Percentiles rank a stretch among this genome's conserved stretches.
Conservation (phyloP, 2,888 invertebrate genomes). For the Mylabris sibirica region DNA sequence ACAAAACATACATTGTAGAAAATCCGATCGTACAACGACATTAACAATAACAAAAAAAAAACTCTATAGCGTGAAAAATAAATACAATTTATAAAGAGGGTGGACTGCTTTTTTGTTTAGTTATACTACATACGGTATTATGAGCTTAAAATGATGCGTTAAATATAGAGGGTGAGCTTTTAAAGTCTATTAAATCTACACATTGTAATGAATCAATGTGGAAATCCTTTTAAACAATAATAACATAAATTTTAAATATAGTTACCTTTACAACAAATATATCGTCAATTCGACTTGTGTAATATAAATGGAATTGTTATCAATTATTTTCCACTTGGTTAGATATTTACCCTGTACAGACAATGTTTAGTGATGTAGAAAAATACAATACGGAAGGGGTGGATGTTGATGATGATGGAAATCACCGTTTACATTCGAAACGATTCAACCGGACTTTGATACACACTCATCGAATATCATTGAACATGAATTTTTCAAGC, state of each 20-base stretch:
- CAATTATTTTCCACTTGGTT: slow-evolving; percentile 55
- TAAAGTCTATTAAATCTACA: slow-evolving; percentile 41
- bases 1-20: slow-evolving; percentile 35
- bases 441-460: slow-evolving; percentile 51
- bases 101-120: slow-evolving; percentile 34
- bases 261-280: not conserved
- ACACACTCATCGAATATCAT: slow-evolving; percentile 31
- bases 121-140: slow-evolving; percentile 40
- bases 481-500: slow-evolving; percentile 15
- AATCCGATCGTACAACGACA: slow-evolving; percentile 29
- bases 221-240: not conserved
- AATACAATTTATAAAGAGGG: slow-evolving; percentile 25
- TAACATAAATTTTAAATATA: slow-evolving; percentile 7
- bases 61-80: slow-evolving; percentile 13
- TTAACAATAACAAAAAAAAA: not conserved
- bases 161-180: slow-evolving; percentile 36
- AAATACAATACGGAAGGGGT: slow-evolving; percentile 55
- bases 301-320: slow-evolving; percentile 55
- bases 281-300: slow-evolving; percentile 4
- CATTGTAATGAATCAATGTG: not conserved
- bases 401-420: slow-evolving; percentile 44
- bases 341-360: slow-evolving; percentile 47
- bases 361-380: slow-evolving; percentile 52
- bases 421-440: slow-evolving; percentile 55
- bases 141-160: slow-evolving; percentile 39